Conservation (phyloP, 2,888 invertebrate species). For the Volucella inflata region DNA sequence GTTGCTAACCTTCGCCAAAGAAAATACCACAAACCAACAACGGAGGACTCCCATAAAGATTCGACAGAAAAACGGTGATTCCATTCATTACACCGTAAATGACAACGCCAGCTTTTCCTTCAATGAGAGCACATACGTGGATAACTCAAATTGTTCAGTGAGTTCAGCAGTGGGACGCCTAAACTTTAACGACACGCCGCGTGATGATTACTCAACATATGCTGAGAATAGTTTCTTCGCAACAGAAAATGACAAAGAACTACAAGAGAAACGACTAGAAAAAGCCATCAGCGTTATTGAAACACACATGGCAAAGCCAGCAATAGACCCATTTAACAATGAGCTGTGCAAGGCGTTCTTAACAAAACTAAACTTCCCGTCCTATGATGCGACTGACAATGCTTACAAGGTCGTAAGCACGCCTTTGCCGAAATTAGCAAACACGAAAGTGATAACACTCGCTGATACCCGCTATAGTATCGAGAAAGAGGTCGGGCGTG, state of each 20-base stretch:
- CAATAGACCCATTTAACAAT: constrained; percentile 93
- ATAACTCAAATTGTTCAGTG: constrained; percentile 82
- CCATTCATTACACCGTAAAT: constrained; percentile 80
- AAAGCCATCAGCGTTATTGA: constrained; percentile 82
- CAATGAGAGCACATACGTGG: constrained; percentile 80
- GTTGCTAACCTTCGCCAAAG: constrained; percentile 77
- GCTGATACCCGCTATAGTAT: constrained; percentile 86
- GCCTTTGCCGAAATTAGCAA: constrained; percentile 87
- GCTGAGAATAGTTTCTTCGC: constrained; percentile 84
- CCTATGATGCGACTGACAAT: constrained; percentile 85
- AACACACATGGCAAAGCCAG: constrained; percentile 81
- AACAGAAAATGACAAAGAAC: constrained; percentile 82
- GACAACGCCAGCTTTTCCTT: constrained; percentile 82
- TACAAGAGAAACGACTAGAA: constrained; percentile 81
- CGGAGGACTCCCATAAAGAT: constrained; percentile 67
- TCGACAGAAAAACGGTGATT: constrained; percentile 68
- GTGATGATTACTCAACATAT: constrained; percentile 82
- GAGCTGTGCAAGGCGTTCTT: constrained; percentile 89
- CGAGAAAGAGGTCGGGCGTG: constrained; percentile 92
- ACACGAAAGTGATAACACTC: constrained; percentile 84
- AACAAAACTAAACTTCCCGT: constrained; percentile 90
- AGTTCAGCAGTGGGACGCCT: constrained; percentile 80
- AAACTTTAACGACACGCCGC: constrained; percentile 80
- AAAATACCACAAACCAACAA: constrained; percentile 75
- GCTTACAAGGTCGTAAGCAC: constrained; percentile 86